Percentiles rank a stretch among this genome's conserved stretches.
Evolutionary conservation across 2,888 invertebrate species (phyloP).

Genomic region (Netelia melanura): DNA sequence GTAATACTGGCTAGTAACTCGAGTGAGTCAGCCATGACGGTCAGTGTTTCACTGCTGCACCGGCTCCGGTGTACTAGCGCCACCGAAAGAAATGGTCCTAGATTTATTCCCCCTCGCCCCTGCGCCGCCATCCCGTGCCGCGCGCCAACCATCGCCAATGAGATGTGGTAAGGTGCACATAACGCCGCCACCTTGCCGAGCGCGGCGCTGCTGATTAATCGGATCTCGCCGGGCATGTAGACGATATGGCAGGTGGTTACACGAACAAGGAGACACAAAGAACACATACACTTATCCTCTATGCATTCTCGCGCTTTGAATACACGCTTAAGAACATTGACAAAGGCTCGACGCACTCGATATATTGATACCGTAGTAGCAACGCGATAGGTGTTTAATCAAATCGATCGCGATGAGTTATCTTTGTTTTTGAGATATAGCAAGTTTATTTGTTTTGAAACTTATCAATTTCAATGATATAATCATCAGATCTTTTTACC

Average conservation of each 20-base stretch:
- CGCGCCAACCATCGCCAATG: too few relatives aligned
- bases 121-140: not conserved
- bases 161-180: not conserved
- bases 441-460: not conserved
- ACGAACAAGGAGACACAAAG: not conserved
- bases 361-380: not conserved
- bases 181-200: not conserved
- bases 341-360: not conserved
- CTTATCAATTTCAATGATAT: too few relatives aligned
- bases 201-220: slow-evolving; percentile 34
- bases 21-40: slow-evolving; percentile 83
- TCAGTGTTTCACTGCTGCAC: slow-evolving; percentile 23
- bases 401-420: not conserved
- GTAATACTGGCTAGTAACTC: slow-evolving; percentile 47
- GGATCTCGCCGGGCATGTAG: not conserved
- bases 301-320: not conserved
- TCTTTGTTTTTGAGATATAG: not conserved
- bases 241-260: not conserved
- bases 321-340: not conserved
- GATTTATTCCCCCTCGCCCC: not conserved
- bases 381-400: not conserved
- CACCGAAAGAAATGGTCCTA: not conserved
- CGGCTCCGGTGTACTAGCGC: not conserved
- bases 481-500: too few relatives aligned
- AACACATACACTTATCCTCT: not conserved